Evolutionary conservation across 1,140 invertebrate species (phyloP).

Genomic region (Bemisia tabaci): DNA sequence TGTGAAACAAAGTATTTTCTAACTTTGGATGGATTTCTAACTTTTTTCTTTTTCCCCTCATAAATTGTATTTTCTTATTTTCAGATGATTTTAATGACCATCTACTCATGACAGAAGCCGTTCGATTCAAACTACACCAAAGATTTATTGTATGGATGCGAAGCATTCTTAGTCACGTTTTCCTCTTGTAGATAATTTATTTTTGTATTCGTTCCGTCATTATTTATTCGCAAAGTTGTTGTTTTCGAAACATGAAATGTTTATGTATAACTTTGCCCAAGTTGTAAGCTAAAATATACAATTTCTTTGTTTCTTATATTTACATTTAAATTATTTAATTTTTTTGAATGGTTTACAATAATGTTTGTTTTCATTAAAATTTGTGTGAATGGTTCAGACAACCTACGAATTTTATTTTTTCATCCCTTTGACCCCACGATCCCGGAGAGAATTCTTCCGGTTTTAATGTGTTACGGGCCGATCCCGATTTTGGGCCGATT

Average conservation of each 20-base stretch:
- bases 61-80: no score
- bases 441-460: no score
- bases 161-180: background rate
- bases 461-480: no score
- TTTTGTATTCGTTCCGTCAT: background rate
- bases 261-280: background rate
- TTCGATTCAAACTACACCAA: background rate
- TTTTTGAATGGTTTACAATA: background rate
- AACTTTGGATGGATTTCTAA: no score
- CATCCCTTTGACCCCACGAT: no score
- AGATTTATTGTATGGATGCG: background rate
- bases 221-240: background rate
- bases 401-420: no score
- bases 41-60: no score
- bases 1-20: no score
- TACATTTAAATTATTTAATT: background rate
- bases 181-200: background rate
- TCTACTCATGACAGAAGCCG: slow-evolving; percentile 22
- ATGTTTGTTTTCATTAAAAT: background rate
- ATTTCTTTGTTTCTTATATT: background rate
- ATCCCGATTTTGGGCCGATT: no score
- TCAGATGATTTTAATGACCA: slow-evolving; percentile 26
- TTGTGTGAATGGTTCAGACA: background rate
- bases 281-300: background rate
- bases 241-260: background rate